Percentiles rank a stretch among this genome's conserved stretches.
Conservation (phyloP, 2,888 invertebrate species). For the Sicus ferrugineus region DNA sequence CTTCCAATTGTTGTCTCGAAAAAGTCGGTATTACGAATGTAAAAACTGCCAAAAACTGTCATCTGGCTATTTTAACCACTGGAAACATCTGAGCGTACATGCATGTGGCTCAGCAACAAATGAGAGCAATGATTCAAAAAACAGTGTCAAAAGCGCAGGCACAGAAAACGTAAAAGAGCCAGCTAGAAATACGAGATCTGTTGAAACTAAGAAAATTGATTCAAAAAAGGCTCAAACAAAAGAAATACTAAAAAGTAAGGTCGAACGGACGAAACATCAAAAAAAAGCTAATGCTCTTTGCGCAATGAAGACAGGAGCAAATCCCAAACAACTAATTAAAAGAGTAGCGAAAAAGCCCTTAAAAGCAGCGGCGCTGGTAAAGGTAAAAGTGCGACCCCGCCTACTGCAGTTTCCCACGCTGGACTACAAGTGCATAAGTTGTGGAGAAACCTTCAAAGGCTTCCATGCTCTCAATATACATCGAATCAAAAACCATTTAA, state of each 20-base stretch:
- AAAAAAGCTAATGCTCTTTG: conserved; percentile 22
- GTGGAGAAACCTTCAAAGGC: conserved; percentile 40
- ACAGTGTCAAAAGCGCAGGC: background rate
- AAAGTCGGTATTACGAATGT: conserved; percentile 45
- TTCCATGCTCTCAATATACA: conserved; percentile 42
- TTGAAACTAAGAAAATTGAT: conserved; percentile 10
- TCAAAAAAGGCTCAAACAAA: conserved; percentile 18
- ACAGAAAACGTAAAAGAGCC: background rate
- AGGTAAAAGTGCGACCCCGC: conserved; percentile 39
- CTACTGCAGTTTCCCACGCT: conserved; percentile 41
- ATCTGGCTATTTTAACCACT: conserved; percentile 43
- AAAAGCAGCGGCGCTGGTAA: conserved; percentile 11
- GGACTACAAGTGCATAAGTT: conserved; percentile 42
- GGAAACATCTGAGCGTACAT: conserved; percentile 41
- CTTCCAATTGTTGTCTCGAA: conserved; percentile 42
- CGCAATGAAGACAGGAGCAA: conserved; percentile 18
- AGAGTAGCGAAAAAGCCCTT: conserved; percentile 10
- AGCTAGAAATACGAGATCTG: background rate
- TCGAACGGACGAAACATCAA: conserved; percentile 31
- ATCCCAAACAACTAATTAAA: background rate
- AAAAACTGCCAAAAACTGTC: conserved; percentile 40
- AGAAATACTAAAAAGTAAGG: conserved; percentile 16
- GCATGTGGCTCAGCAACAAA: background rate
- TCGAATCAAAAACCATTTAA: conserved; percentile 34
- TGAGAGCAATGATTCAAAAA: background rate